Conservation (phyloP, 2,113 vertebrate species). For the Channa maculata region DNA sequence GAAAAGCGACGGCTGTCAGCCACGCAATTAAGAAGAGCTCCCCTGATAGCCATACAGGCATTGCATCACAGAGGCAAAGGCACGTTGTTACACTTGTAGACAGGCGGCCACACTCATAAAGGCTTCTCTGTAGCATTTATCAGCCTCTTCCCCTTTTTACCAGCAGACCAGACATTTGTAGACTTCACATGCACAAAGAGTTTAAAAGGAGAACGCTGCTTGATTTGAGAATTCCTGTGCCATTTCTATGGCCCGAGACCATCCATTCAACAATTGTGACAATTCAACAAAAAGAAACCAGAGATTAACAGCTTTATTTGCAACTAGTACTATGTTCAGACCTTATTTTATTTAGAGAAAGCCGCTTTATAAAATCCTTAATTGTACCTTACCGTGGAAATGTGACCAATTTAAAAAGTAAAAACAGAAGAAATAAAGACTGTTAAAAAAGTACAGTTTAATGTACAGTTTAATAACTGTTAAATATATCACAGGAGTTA, state of each 20-base stretch:
- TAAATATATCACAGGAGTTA: too few species aligned
- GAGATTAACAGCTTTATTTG: slow-evolving; percentile 36
- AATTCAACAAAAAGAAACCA: slow-evolving; percentile 40
- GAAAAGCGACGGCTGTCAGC: slow-evolving; percentile 64
- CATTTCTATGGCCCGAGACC: slow-evolving; percentile 42
- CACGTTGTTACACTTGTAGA: slow-evolving; percentile 59
- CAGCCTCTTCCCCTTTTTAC: slow-evolving; percentile 68
- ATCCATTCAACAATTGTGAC: slow-evolving; percentile 34
- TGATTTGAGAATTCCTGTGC: slow-evolving; percentile 32
- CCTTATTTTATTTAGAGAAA: background rate
- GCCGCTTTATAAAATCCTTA: too few species aligned
- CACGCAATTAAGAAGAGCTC: slow-evolving; percentile 56
- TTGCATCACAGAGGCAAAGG: slow-evolving; percentile 36
- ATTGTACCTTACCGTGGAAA: too few species aligned
- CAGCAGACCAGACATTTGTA: slow-evolving; percentile 44
- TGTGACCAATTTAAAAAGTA: too few species aligned
- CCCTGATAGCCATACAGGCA: slow-evolving; percentile 21
- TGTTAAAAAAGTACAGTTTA: too few species aligned
- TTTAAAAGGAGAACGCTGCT: slow-evolving; percentile 46
- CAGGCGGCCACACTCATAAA: slow-evolving; percentile 56
- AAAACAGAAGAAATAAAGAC: too few species aligned
- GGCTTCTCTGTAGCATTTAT: slow-evolving; percentile 64
- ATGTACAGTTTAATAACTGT: too few species aligned
- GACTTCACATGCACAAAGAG: slow-evolving; percentile 18
- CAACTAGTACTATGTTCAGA: background rate